Percentiles rank a stretch among this genome's conserved stretches.
phyloP scores from a whole-genome alignment of 2,797 vertebrate genomes.

The Tolypeutes matacus region DNA sequence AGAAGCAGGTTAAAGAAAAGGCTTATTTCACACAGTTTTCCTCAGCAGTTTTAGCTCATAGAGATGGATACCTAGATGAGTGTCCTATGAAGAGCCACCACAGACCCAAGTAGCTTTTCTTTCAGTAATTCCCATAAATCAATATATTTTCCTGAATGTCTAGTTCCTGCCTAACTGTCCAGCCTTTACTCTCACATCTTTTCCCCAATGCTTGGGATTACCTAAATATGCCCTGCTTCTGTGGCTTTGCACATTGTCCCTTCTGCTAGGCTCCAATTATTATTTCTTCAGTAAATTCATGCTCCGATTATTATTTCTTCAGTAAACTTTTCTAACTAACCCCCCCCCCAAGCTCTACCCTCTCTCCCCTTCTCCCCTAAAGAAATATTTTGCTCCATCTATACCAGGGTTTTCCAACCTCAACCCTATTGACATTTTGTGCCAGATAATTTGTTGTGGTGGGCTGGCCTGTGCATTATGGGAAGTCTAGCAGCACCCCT shows the following conservation, averaged over 20 bases:
- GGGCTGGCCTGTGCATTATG: background rate
- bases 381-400: slow-evolving; percentile 6
- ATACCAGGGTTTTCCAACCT: slow-evolving; percentile 16
- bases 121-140: slow-evolving; percentile 14
- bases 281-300: background rate
- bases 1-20: background rate
- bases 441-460: background rate
- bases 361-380: background rate
- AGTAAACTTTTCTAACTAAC: background rate
- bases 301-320: background rate
- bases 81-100: background rate
- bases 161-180: background rate
- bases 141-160: background rate
- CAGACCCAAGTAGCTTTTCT: background rate
- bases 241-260: background rate
- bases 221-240: background rate
- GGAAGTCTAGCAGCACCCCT: background rate
- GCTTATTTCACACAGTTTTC: background rate
- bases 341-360: background rate
- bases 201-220: background rate
- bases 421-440: background rate
- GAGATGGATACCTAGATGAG: background rate
- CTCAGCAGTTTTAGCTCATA: slow-evolving; percentile 1
- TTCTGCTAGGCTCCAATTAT: background rate
- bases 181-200: background rate